These are phyloP conservation scores for Odontamblyopus rebecca DNA, from an alignment of 2,797 vertebrate genomes.

Conservation along the genomic window DNA sequence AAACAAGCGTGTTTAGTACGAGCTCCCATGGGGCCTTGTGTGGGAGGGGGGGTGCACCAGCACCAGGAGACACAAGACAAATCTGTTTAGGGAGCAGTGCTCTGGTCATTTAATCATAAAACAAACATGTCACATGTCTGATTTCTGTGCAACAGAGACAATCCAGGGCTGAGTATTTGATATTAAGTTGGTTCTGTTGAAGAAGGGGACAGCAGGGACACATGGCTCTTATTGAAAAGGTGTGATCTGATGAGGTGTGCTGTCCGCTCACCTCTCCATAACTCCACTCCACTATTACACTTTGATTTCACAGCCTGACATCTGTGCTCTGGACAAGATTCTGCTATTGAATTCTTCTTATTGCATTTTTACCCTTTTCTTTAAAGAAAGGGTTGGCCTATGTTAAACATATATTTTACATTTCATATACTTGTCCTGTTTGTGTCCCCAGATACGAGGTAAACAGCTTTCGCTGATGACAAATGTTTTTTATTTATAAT, in stretches of 20 bases:
- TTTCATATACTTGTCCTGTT: too few species aligned
- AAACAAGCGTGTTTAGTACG: too few species aligned
- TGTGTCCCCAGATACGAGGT: too few species aligned
- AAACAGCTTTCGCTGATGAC: too few species aligned
- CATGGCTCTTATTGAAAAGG: conserved; percentile 30
- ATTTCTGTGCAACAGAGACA: background rate
- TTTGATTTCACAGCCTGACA: conserved; percentile 30
- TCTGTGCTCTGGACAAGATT: conserved; percentile 10
- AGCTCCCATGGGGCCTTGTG: too few species aligned
- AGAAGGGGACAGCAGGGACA: background rate
- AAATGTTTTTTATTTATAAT: too few species aligned
- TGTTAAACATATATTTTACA: too few species aligned
- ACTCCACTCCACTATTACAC: conserved; percentile 28
- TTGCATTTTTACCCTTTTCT: background rate
- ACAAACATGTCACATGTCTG: background rate
- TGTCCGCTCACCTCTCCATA: conserved; percentile 18
- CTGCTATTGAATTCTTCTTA: background rate
- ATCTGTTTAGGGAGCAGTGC: background rate
- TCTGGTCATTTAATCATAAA: background rate
- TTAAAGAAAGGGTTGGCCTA: background rate
- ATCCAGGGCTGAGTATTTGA: background rate
- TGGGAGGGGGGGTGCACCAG: too few species aligned
- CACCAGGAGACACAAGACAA: background rate
- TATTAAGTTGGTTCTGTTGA: background rate
- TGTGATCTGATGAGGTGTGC: conserved; percentile 35